Evolutionary conservation across 2,888 invertebrate species (phyloP), one percentile per base, ranked within the genome.

Genomic region (Zootermopsis nevadensis): DNA sequence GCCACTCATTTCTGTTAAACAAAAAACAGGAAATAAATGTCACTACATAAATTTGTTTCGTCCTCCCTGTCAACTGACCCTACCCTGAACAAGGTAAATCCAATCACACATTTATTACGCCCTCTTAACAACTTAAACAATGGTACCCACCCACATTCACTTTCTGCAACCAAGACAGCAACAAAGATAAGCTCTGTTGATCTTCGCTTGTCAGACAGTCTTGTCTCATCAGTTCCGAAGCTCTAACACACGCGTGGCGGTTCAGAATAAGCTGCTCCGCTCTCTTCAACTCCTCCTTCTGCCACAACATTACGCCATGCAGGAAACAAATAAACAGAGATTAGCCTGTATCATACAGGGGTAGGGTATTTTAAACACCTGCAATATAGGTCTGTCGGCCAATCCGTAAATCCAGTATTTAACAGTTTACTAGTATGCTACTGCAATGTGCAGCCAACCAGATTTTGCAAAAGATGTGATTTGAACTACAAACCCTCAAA

Each of bases 121-220:
- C 19, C 48, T 48, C 19, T 19, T 15, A 48, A 7, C 2, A 27
- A 15, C 27, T 60, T 60, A n/a, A 60, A 27, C 6, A 10, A 27
- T 7, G n/a, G n/a, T n/a, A 42, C 60, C 22, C 31, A 79, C 66
- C 79, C 12, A 27, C 12, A 35, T 38, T 15, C 27, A 66, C 7
- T 79, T 35, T 79, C 38, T 38, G 27, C 27, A 79, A 12, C 79
- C 79, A 79, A 15, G 33, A 79, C 10, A 27, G 30, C 60, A 79
- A n/a, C n/a, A 79, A 35, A 15, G 1, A 8, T 6, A 79, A n/a
- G 60, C 48, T 48, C 27, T 66, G 15, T 60, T 33, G n/a, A n/a
- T 79, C 79, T 1, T 22, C 33, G 15, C 19, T 35, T 66, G 79
- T 27, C 22, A 35, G 19, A 66, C 66, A 27, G 24, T 33, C 19